A percentile compares a stretch with the other conserved stretches of the same genome.
Evolutionary conservation across 1,140 invertebrate species (phyloP).

Genomic region (Leptestheria dahalacensis): DNA sequence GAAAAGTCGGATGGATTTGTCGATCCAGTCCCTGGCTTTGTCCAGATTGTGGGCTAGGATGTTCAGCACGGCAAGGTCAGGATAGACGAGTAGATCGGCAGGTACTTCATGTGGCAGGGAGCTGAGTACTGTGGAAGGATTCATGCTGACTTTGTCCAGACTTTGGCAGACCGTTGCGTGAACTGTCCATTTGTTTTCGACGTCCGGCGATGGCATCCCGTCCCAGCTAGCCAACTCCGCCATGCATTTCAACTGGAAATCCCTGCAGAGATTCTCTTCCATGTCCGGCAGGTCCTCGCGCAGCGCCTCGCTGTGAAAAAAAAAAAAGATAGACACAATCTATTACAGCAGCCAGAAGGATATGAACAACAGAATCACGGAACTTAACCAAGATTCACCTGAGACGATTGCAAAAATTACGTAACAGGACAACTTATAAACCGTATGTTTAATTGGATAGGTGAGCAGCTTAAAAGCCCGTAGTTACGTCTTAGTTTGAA

Average conservation of each 20-base stretch:
- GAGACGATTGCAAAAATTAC: no score
- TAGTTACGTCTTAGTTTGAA: no score
- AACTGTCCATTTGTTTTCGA: not conserved
- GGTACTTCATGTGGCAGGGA: not conserved
- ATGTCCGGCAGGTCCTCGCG: not conserved
- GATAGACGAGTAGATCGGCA: not conserved
- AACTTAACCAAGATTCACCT: no score
- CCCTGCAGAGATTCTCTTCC: not conserved
- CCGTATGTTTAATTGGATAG: no score
- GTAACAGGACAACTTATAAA: no score
- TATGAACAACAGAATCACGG: no score
- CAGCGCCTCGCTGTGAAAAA: not conserved
- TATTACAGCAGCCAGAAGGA: no score
- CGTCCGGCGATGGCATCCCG: not conserved
- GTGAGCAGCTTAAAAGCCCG: no score
- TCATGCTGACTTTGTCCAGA: not conserved
- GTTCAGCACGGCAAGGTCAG: not conserved
- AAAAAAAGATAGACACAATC: no score
- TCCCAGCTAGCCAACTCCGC: not conserved
- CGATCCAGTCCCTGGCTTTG: not conserved
- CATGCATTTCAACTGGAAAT: not conserved
- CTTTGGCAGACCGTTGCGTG: not conserved
- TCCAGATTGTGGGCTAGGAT: not conserved
- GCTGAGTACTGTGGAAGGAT: not conserved
- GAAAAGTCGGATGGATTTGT: not conserved